phyloP scores from a whole-genome alignment of 2,113 vertebrate species.

The Peromyscus polionotus region DNA sequence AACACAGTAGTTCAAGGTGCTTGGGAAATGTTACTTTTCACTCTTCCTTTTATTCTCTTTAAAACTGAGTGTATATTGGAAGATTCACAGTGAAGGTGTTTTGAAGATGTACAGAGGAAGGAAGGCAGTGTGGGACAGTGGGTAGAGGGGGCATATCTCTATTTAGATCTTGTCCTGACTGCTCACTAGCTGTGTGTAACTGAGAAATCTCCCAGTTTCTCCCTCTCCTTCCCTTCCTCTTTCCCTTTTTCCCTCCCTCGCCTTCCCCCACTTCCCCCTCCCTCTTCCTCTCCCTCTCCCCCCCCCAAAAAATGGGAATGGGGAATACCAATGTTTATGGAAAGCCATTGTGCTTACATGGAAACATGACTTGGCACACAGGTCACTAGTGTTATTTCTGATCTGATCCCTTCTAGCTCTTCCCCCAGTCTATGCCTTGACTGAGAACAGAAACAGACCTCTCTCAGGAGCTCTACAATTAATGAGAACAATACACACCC shows the following conservation, averaged over 20 bases:
- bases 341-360: neutral
- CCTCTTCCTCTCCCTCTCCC: neutral
- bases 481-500: conserved; percentile 4
- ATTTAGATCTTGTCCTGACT: neutral
- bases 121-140: neutral
- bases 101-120: neutral
- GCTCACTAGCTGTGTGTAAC: neutral
- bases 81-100: neutral
- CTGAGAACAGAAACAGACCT: conserved; percentile 23
- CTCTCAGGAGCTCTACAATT: neutral
- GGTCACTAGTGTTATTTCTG: neutral
- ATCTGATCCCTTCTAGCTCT: neutral
- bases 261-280: neutral
- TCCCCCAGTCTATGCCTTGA: neutral
- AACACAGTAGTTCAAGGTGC: neutral
- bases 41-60: conserved; percentile 27
- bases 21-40: neutral
- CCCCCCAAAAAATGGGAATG: conserved; percentile 2
- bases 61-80: neutral
- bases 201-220: neutral
- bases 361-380: neutral
- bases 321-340: neutral
- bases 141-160: neutral
- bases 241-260: neutral
- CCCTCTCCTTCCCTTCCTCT: neutral